Percentiles rank a stretch among this genome's conserved stretches.
phyloP scores from a whole-genome alignment of 2,888 invertebrate species.

The Diaprepes abbreviatus region DNA sequence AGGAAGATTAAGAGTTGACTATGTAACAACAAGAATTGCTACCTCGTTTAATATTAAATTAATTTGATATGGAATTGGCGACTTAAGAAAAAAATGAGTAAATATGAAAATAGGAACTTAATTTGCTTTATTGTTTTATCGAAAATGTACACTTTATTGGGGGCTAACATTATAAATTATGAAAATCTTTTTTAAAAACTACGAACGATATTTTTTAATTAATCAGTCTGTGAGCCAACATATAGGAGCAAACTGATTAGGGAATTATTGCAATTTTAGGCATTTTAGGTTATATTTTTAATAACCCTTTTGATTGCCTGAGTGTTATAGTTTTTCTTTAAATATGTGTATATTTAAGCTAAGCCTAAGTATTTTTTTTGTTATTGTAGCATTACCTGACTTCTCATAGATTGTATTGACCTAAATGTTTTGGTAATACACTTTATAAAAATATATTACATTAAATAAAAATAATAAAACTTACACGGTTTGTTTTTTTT shows the following conservation, averaged over 20 bases:
- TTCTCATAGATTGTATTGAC: conserved; percentile 50
- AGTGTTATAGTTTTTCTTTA: conserved; percentile 37
- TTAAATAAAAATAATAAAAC: conserved; percentile 41
- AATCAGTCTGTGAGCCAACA: conserved; percentile 10
- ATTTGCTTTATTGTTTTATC: not conserved
- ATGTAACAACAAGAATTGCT: too few species aligned
- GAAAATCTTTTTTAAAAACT: not conserved
- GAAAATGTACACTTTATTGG: not conserved
- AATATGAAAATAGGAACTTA: too few species aligned
- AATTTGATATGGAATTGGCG: too few species aligned
- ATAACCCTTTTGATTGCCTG: conserved; percentile 31
- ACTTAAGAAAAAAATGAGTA: too few species aligned
- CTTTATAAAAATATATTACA: conserved; percentile 49
- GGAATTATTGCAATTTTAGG: conserved; percentile 34
- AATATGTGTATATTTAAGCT: conserved; percentile 43
- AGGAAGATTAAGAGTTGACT: too few species aligned
- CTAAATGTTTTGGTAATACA: conserved; percentile 49
- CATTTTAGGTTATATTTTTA: conserved; percentile 28
- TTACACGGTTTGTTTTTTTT: not conserved
- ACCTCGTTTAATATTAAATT: too few species aligned
- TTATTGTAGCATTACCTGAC: conserved; percentile 46
- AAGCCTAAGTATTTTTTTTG: conserved; percentile 47
- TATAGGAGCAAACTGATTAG: conserved; percentile 23
- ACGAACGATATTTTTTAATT: not conserved
- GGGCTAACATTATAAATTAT: conserved; percentile 2